Evolutionary conservation across 2,113 vertebrate genomes (phyloP), one percentile per base, ranked within the genome.

Genomic region (Sorex araneus): DNA sequence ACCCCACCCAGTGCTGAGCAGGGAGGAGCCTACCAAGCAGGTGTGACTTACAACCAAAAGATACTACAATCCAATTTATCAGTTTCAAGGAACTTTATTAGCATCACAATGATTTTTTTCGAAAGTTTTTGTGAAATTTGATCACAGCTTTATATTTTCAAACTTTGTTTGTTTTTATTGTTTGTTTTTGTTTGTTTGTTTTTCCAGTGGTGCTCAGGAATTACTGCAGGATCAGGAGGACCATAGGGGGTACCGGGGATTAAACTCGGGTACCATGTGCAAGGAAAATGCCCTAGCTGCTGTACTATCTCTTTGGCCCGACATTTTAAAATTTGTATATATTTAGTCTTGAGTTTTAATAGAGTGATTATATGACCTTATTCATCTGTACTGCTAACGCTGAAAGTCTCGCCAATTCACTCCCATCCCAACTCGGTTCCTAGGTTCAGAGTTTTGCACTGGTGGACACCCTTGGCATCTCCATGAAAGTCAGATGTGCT

Each of bases 361-460:
- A 30, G 45, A 60, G 28, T 63, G 70, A 34, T 67, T 81, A 64
- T 54, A 40, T 30, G 3, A 64, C 19, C 27, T 64, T 6, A 64
- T 28, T 40, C 40, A 40, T 8, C 69, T 81, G 91, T 82, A 57
- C 64, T 91, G 85, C 12, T 89, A 79, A 63, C 63, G 18, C 45
- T 84, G 40, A 60, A 23, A 47, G 25, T 60, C 6, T 84, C 21
- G 82, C 30, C 76, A 84, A 80, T 66, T 34, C 12, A 82, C 57
- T 54, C 79, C 28, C 27, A 82, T 45, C 25, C 6, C 21, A 66
- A 19, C 30, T 66, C 11, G 28, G 25, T 75, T 94, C 19, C 54
- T 73, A 82, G 69, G 64, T 75, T 93, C 78, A 76, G 71, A 94
- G 69, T 89, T 91, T 64, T 83, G 84, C 67, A 69, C 34, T 54